Conservation (phyloP, 2,113 vertebrate species). For the Mesitornis unicolor region DNA sequence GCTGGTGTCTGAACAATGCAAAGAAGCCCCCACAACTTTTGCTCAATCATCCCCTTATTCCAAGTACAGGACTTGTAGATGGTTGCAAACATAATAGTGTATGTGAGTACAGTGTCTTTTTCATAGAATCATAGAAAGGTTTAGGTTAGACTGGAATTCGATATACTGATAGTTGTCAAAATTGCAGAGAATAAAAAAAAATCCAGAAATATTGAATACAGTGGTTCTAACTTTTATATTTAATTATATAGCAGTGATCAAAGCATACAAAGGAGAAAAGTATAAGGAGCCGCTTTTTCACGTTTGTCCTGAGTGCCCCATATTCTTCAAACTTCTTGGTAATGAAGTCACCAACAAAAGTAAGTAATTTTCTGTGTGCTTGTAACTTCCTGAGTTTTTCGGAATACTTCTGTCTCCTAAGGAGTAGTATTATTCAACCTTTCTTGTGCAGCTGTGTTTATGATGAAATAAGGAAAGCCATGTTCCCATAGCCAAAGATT, state of each 20-base stretch:
- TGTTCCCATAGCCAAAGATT: not conserved
- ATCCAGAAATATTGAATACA: not conserved
- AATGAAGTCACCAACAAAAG: not conserved
- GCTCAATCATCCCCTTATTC: not conserved
- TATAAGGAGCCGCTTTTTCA: rapidly evolving
- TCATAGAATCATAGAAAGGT: no score
- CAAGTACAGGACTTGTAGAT: not conserved
- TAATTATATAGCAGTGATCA: not conserved
- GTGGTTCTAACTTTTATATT: not conserved
- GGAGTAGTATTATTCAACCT: not conserved
- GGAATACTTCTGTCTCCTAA: not conserved
- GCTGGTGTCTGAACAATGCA: not conserved
- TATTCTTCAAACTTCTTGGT: not conserved
- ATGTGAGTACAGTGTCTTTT: not conserved
- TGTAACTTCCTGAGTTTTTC: not conserved
- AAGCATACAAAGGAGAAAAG: not conserved
- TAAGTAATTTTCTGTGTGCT: not conserved
- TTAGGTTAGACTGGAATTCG: not conserved
- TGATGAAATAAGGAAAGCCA: not conserved
- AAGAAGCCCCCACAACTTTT: not conserved
- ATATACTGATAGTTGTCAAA: not conserved
- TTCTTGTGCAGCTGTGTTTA: not conserved
- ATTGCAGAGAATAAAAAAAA: not conserved
- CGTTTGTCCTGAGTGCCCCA: not conserved
- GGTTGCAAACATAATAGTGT: not conserved